Conservation (phyloP, 2,797 vertebrate genomes). For the Liparis tanakae region DNA sequence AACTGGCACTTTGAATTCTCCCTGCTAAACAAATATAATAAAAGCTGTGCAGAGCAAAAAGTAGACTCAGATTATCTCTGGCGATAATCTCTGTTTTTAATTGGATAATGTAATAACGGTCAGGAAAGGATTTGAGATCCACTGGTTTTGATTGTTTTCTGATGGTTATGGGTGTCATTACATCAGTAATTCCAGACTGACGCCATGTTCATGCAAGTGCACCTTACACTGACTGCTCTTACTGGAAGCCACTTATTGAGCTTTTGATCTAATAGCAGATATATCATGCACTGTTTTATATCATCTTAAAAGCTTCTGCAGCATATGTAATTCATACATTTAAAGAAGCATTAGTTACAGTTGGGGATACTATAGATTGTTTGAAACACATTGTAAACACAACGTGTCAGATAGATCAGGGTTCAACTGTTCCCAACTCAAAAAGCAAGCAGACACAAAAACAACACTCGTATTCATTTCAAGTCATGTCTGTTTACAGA, state of each 20-base stretch:
- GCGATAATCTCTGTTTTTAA: constrained; percentile 59
- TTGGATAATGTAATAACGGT: constrained; percentile 55
- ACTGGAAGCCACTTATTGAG: background rate
- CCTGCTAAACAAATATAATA: constrained; percentile 15
- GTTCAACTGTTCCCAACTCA: background rate
- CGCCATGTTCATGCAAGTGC: background rate
- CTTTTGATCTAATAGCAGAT: background rate
- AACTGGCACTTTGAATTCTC: constrained; percentile 39
- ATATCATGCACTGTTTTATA: background rate
- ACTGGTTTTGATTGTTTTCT: constrained; percentile 42
- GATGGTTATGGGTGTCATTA: constrained; percentile 18
- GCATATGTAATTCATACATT: background rate
- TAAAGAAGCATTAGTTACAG: background rate
- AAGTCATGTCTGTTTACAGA: too few species aligned
- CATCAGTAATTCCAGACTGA: constrained; percentile 25
- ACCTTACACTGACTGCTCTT: constrained; percentile 19
- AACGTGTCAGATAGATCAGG: background rate
- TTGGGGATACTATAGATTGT: background rate
- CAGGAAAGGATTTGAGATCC: constrained; percentile 36
- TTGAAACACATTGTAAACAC: background rate
- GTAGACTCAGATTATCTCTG: constrained; percentile 40
- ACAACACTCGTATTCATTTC: too few species aligned
- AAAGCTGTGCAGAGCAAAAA: constrained; percentile 26
- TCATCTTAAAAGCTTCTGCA: background rate
- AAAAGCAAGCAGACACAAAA: too few species aligned